Conservation (phyloP, 2,797 vertebrate species). For the Remorina albescens region DNA sequence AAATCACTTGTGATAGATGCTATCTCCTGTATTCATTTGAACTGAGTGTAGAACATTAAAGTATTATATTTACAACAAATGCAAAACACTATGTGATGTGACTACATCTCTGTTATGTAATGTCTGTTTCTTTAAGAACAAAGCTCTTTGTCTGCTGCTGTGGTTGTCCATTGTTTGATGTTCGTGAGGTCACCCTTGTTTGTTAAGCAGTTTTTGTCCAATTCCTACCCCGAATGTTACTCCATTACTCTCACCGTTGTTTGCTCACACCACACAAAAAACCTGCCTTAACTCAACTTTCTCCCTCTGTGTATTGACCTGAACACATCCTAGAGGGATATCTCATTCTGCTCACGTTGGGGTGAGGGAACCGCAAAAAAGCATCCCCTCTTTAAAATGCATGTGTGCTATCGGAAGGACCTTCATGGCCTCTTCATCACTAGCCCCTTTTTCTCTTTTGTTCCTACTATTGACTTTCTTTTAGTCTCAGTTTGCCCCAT, state of each 20-base stretch:
- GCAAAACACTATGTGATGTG: conserved; percentile 14
- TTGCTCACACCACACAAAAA: conserved; percentile 42
- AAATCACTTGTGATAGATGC: neutral
- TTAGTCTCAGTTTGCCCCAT: conserved; percentile 34
- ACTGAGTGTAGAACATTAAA: neutral
- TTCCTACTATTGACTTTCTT: conserved; percentile 24
- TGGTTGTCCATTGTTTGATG: conserved; percentile 73
- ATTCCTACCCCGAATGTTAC: conserved; percentile 1
- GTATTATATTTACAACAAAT: conserved; percentile 15
- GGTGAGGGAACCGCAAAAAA: conserved; percentile 53
- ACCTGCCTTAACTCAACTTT: conserved; percentile 35
- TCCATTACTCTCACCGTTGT: conserved; percentile 34
- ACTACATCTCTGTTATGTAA: conserved; percentile 60
- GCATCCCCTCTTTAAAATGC: conserved; percentile 76
- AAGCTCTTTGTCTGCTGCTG: conserved; percentile 72
- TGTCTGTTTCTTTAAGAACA: conserved; percentile 60
- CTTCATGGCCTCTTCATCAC: conserved; percentile 52
- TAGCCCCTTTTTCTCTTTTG: conserved; percentile 11
- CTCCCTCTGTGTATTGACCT: conserved; percentile 38
- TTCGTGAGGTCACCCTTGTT: conserved; percentile 75
- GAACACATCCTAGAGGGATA: conserved; percentile 48
- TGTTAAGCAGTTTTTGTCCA: conserved; percentile 53
- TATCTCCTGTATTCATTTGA: conserved; percentile 10
- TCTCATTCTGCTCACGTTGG: conserved; percentile 73
- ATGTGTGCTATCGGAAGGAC: conserved; percentile 62